Base-by-base conservation (phyloP, 2,113 vertebrate genomes). In the Equus przewalskii region DNA sequence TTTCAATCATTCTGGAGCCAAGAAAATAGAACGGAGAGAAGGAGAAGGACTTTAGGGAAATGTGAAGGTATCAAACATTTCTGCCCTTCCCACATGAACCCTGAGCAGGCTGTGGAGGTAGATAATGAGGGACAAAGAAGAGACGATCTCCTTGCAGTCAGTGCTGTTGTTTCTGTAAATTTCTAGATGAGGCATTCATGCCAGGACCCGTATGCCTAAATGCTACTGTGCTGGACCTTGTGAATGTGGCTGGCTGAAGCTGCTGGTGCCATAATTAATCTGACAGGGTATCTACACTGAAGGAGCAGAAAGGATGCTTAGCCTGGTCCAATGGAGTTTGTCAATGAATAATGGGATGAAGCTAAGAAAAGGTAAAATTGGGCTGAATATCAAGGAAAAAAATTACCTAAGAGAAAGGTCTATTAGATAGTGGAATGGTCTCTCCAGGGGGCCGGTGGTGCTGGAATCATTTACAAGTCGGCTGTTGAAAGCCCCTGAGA, bases 351-450 rank as follows among this genome's bases (percentile, higher is more conserved):
- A 96, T 36, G 51, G 76, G 60, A 91, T 54, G 33, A 94, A 98
- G 62, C 95, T 91, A 87, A 88, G 75, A 82, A 54, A 90, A 96
- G 60, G 92, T 69, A 92, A 96, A 94, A 95, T 81, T 92, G 92
- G 60, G 54, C 86, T 91, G 90, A 95, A 92, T 93, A 97, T 79
- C 49, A 92, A 81, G 83, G 89, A 73, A 72, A 88, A 89, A 90
- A 91, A 65, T 79, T 24, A 46, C 65, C 67, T 95, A 78, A 85
- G 22, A 83, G 87, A 94, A 95, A 83, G 90, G 44, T 95, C 65
- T 94, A 18, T 96, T 89, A 96, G 82, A 82, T 46, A 24, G 62
- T 60, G 41, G 87, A 72, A 16, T 91, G 81, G 62, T 89, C 78
- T 89, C 96, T 95, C 72, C 46, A 28, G 84, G 81, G 82, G 67